Evolutionary conservation across 2,888 invertebrate species (phyloP), one percentile per base, ranked within the genome.

Genomic region (Meta bourneti): DNA sequence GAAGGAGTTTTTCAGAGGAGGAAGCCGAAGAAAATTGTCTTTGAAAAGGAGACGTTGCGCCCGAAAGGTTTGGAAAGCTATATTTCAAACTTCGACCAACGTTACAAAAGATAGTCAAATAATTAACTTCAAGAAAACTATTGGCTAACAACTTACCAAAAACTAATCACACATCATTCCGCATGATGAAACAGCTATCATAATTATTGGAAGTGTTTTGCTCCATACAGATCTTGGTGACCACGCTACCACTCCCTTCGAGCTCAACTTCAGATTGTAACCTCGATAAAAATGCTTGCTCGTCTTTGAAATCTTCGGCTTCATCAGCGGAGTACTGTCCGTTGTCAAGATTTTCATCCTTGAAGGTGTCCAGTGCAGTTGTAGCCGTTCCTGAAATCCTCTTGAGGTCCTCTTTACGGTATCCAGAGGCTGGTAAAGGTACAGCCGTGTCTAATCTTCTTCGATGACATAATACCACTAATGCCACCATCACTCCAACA

Each of bases 221-320:
- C 79, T 91, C 83, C 80, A 78, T n/a, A 72, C 89, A 89, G 4
- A 92, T 74, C 75, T 89, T 92, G 34, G 92, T 92, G 0, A 89
- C 86, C 11, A 89, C 89, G 5, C 78, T 48, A 13, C 92, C 92
- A 7, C 52, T 72, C 11, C 82, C 85, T 54, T 69, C 89, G n/a
- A 92, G 77, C 70, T 92, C 92, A 7, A 92, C 92, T 49, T 92
- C 89, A 51, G 89, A 92, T 19, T 92, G 91, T 72, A 91, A 16
- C 9, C 79, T 16, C 6, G 82, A 79, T 8, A 75, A 8, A 61
- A 34, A 78, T 11, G 54, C 19, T 0, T 48, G 48, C 16, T 88
- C 91, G 7, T 88, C 88, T 69, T 84, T 84, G 13, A 34, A 84
- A 70, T 84, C 89, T 19, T 84, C 91, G 6, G 72, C 54, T 54